These are phyloP conservation scores for Copidosoma aretas DNA, from an alignment of 2,888 invertebrate species.

Conservation along the genomic window DNA sequence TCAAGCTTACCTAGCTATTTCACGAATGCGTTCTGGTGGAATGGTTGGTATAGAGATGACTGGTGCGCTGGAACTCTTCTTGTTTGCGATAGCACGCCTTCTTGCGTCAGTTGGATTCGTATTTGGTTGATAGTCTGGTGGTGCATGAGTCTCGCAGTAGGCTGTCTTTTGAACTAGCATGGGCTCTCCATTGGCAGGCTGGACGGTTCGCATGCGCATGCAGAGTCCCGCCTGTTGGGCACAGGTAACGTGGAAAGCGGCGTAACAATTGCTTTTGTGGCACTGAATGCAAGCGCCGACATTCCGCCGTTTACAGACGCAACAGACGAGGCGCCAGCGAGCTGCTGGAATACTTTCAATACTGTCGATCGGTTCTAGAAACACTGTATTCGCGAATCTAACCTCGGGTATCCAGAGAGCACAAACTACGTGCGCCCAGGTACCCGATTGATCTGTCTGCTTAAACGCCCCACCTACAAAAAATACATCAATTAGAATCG, in stretches of 20 bases:
- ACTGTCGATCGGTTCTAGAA: conserved; percentile 97
- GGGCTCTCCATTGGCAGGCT: conserved; percentile 72
- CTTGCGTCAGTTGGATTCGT: conserved; percentile 62
- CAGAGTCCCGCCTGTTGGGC: conserved; percentile 94
- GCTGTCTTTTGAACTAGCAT: conserved; percentile 93
- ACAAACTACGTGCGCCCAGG: conserved; percentile 99
- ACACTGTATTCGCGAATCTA: conserved; percentile 96
- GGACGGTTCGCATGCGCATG: conserved; percentile 96
- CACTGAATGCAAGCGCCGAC: conserved; percentile 98
- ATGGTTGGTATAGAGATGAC: conserved; percentile 94
- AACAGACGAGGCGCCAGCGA: conserved; percentile 95
- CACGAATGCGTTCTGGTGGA: conserved; percentile 85
- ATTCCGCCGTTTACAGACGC: conserved; percentile 92
- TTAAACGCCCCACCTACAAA: conserved; percentile 88
- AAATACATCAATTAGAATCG: not conserved
- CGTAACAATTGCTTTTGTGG: conserved; percentile 94
- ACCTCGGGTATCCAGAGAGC: conserved; percentile 99
- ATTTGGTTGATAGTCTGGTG: conserved; percentile 65
- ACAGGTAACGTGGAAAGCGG: conserved; percentile 99
- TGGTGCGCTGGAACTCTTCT: conserved; percentile 88
- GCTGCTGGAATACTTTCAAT: conserved; percentile 95
- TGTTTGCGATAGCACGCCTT: conserved; percentile 64
- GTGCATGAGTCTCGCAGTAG: conserved; percentile 94
- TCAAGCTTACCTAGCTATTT: conserved; percentile 77
- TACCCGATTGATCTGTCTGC: conserved; percentile 87